Evolutionary conservation across 2,888 invertebrate species (phyloP).

Genomic region (Pelosia muscerda): DNA sequence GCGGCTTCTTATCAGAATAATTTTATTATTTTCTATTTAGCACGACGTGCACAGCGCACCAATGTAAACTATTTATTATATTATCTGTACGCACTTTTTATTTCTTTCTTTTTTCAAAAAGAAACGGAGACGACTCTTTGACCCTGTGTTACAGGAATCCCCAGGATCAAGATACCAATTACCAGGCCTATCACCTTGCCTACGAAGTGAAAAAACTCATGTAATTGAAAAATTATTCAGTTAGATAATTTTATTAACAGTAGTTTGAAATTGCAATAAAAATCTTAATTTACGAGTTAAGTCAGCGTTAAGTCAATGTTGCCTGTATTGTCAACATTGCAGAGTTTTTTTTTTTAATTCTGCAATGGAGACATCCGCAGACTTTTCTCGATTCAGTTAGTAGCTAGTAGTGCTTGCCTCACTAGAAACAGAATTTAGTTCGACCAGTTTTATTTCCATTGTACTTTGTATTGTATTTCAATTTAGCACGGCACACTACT

Average conservation of each 20-base stretch:
- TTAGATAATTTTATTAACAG: constrained; percentile 72
- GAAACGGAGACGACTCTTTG: constrained; percentile 83
- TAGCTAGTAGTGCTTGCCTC: constrained; percentile 68
- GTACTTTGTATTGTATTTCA: constrained; percentile 55
- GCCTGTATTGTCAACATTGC: constrained; percentile 39
- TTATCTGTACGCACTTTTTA: constrained; percentile 47
- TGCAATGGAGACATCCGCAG: constrained; percentile 46
- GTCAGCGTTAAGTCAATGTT: constrained; percentile 52
- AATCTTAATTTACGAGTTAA: constrained; percentile 58
- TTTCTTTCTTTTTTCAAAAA: constrained; percentile 53
- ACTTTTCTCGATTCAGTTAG: constrained; percentile 57
- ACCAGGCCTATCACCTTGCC: constrained; percentile 99
- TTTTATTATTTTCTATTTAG: constrained; percentile 41
- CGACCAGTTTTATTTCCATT: constrained; percentile 38
- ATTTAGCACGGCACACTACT: constrained; percentile 55
- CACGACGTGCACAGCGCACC: constrained; percentile 53
- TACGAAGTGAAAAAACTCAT: constrained; percentile 99
- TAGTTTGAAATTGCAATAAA: constrained; percentile 66
- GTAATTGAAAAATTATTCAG: constrained; percentile 90
- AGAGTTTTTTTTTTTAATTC: constrained; percentile 21
- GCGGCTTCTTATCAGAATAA: constrained; percentile 64
- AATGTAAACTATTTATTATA: constrained; percentile 32
- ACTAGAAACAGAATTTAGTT: constrained; percentile 52
- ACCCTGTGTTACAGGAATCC: constrained; percentile 94
- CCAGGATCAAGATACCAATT: constrained; percentile 95